Evolutionary conservation across 2,113 vertebrate genomes (phyloP).

Genomic region (Cottus gobio): DNA sequence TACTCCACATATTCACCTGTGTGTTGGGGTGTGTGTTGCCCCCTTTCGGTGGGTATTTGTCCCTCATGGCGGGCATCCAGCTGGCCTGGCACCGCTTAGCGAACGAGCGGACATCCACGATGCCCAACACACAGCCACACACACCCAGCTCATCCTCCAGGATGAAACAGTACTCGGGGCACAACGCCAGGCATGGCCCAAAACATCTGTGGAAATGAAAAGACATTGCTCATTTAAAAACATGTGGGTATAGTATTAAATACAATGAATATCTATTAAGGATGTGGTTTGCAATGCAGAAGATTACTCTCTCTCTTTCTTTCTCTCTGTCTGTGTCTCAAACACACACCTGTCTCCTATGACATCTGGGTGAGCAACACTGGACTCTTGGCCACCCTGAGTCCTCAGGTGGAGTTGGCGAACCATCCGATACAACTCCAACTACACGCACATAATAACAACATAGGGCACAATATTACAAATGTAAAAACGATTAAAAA

Average conservation of each 20-base stretch:
- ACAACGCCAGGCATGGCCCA: slow-evolving; percentile 86
- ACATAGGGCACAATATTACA: background rate
- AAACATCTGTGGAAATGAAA: slow-evolving; percentile 76
- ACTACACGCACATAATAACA: slow-evolving; percentile 63
- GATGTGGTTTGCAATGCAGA: background rate
- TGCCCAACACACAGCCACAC: slow-evolving; percentile 85
- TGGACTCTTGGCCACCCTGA: slow-evolving; percentile 75
- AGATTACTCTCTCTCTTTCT: background rate
- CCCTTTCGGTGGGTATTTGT: slow-evolving; percentile 81
- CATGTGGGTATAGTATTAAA: background rate
- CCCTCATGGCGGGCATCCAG: slow-evolving; percentile 86
- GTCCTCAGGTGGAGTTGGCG: slow-evolving; percentile 83
- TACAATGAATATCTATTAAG: background rate
- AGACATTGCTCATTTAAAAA: background rate
- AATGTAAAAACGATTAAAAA: background rate
- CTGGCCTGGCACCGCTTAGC: slow-evolving; percentile 83
- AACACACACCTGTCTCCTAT: slow-evolving; percentile 85
- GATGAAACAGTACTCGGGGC: slow-evolving; percentile 87
- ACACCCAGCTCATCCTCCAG: slow-evolving; percentile 87
- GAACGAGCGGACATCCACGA: slow-evolving; percentile 84
- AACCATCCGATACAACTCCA: slow-evolving; percentile 87
- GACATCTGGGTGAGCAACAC: slow-evolving; percentile 82
- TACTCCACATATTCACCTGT: slow-evolving; percentile 67
- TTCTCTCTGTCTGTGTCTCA: background rate
- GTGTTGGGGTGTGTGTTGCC: slow-evolving; percentile 58